These are phyloP conservation scores for Psilanteris sp. DNA, from an alignment of 1,140 invertebrate genomes.

Conservation along the genomic window DNA sequence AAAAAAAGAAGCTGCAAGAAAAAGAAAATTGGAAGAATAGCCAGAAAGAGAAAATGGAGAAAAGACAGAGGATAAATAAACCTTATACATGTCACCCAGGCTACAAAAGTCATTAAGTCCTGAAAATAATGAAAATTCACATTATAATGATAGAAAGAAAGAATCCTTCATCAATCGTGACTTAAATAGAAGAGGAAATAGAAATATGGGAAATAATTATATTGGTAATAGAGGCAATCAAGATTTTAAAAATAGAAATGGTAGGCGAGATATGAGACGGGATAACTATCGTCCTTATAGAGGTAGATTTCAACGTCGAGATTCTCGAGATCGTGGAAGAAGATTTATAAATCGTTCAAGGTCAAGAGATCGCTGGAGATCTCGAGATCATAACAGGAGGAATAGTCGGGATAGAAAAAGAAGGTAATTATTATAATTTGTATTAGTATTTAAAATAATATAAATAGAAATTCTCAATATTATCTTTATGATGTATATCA, in stretches of 20 bases:
- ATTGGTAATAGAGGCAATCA: conserved; percentile 49
- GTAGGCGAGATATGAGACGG: conserved; percentile 57
- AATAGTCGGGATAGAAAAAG: conserved; percentile 68
- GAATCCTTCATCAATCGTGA: conserved; percentile 7
- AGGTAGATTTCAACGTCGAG: conserved; percentile 61
- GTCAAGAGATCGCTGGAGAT: conserved; percentile 70
- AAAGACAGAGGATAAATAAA: conserved; percentile 45
- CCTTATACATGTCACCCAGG: background rate
- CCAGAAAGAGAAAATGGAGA: conserved; percentile 68
- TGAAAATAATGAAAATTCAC: conserved; percentile 27
- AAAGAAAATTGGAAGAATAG: conserved; percentile 78
- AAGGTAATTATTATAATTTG: conserved; percentile 21
- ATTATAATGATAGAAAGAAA: conserved; percentile 22
- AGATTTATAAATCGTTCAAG: conserved; percentile 67
- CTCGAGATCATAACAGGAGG: conserved; percentile 64
- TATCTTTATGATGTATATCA: too few species aligned
- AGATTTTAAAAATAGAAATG: conserved; percentile 66
- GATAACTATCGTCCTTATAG: conserved; percentile 59
- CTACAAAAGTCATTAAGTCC: conserved; percentile 26
- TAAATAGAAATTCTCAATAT: too few species aligned
- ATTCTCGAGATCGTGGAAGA: conserved; percentile 66
- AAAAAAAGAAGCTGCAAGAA: conserved; percentile 30
- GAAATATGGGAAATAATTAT: conserved; percentile 54
- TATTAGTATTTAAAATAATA: background rate
- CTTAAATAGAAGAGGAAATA: conserved; percentile 10